These are phyloP conservation scores for Mustela lutreola DNA, from an alignment of 2,113 vertebrate genomes.

Conservation along the genomic window DNA sequence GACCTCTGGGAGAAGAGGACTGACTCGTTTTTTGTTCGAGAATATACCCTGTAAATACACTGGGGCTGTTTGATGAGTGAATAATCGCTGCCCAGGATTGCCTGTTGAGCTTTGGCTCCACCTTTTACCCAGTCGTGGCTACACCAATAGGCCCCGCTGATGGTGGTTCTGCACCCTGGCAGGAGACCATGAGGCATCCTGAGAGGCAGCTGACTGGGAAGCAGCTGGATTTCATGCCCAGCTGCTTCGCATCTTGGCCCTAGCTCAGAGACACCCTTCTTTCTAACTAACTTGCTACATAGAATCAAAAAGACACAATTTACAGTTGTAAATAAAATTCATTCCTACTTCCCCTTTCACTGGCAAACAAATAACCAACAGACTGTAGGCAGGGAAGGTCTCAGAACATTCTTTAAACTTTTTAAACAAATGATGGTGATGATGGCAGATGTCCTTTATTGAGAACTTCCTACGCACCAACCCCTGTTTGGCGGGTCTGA, in stretches of 20 bases:
- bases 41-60: fast-evolving
- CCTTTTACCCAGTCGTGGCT: fast-evolving
- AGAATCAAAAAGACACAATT: background rate
- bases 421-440: background rate
- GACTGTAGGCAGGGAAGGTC: background rate
- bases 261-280: background rate
- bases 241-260: background rate
- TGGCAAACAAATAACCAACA: background rate
- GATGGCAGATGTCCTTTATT: background rate
- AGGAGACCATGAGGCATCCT: background rate
- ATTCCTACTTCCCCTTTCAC: background rate
- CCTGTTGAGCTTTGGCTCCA: fast-evolving
- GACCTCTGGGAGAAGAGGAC: background rate
- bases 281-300: background rate
- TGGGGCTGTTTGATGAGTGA: background rate
- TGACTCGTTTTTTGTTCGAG: background rate
- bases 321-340: background rate
- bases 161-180: background rate
- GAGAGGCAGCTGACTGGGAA: background rate
- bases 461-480: too few relatives aligned
- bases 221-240: background rate
- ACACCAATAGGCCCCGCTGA: background rate
- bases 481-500: background rate
- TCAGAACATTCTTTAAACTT: background rate
- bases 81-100: background rate